Conservation (phyloP, 2,797 vertebrate species). For the Dryobates pubescens region DNA sequence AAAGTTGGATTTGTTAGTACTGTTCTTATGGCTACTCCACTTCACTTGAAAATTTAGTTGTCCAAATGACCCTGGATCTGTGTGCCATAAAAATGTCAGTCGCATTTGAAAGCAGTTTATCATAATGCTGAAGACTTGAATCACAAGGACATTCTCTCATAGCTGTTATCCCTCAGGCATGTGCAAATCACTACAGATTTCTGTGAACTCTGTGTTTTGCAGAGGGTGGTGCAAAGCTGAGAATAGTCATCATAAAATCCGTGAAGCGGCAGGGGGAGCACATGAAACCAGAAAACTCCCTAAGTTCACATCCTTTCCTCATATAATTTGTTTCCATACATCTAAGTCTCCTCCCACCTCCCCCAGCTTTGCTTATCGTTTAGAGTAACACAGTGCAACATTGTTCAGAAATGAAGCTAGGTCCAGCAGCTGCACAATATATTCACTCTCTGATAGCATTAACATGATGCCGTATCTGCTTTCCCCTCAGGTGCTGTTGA, state of each 20-base stretch:
- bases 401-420: background rate
- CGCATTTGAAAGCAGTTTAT: background rate
- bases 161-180: background rate
- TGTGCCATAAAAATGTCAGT: background rate
- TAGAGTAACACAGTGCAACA: rapidly evolving
- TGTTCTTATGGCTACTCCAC: background rate
- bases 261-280: constrained; percentile 33
- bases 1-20: background rate
- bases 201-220: background rate
- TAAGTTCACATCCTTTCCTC: background rate
- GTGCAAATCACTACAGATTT: background rate
- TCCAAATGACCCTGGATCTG: background rate
- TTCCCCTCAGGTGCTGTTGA: background rate
- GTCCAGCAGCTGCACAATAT: background rate
- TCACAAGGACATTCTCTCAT: background rate
- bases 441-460: background rate
- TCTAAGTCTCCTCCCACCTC: background rate
- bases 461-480: background rate
- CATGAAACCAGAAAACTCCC: background rate
- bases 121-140: background rate
- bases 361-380: background rate
- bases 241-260: background rate
- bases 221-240: background rate
- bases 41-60: background rate
- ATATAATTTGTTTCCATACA: background rate